Evolutionary conservation across 2,797 vertebrate species (phyloP).

Genomic region (Sorex maritimensis): DNA sequence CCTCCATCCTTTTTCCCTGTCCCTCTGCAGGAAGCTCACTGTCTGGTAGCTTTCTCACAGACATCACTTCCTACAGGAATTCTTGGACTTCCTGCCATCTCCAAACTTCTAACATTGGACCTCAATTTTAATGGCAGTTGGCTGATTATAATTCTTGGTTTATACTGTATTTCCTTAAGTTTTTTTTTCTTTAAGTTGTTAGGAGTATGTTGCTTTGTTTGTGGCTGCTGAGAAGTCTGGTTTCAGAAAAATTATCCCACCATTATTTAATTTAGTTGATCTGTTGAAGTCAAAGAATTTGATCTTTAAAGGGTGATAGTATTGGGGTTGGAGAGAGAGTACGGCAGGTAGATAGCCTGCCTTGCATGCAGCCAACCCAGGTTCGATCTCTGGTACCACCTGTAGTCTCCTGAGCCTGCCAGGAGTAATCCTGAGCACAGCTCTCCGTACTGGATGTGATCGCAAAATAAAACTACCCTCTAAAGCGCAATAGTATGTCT

Average conservation of each 20-base stretch:
- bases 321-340: too few species aligned
- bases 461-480: too few species aligned
- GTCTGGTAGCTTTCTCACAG: neutral
- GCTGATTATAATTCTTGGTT: neutral
- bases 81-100: neutral
- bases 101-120: neutral
- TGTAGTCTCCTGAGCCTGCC: too few species aligned
- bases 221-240: conserved; percentile 23
- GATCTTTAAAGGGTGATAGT: neutral
- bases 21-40: neutral
- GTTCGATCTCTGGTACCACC: too few species aligned
- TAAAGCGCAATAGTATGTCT: too few species aligned
- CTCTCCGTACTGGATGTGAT: too few species aligned
- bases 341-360: too few species aligned
- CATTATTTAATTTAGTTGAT: neutral
- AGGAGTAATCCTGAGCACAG: too few species aligned
- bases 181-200: neutral
- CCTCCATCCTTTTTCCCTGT: neutral
- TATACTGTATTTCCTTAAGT: neutral
- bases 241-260: neutral
- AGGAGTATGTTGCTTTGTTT: neutral
- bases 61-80: neutral
- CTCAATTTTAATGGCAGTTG: neutral
- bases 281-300: conserved; percentile 6
- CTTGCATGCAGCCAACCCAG: too few species aligned